Conservation (phyloP, 2,888 invertebrate genomes). For the Diabrotica balteata region DNA sequence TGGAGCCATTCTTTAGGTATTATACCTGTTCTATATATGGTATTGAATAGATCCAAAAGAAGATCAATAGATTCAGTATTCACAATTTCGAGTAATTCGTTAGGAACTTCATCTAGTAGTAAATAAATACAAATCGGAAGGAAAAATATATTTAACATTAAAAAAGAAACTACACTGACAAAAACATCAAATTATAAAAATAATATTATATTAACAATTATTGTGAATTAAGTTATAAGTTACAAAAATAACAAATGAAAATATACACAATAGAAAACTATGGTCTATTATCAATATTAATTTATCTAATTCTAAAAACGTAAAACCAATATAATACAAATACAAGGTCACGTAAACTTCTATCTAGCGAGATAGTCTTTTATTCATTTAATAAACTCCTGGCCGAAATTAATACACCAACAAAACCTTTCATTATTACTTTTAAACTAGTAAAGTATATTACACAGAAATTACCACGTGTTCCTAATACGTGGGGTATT, state of each 20-base stretch:
- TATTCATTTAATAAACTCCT: conserved; percentile 23
- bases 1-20: no score
- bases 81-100: no score
- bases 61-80: no score
- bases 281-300: conserved; percentile 57
- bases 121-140: conserved; percentile 19
- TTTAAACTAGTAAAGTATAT: no score
- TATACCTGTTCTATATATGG: no score
- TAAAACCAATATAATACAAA: conserved; percentile 62
- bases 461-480: no score
- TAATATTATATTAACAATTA: conserved; percentile 37
- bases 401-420: no score
- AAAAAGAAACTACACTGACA: conserved; percentile 38
- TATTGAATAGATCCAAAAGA: no score
- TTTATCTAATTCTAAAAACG: conserved; percentile 59
- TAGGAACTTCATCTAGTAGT: no score
- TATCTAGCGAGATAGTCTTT: conserved; percentile 58
- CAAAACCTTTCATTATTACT: no score
- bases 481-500: no score
- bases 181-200: conserved; percentile 40
- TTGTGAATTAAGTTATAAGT: conserved; percentile 39
- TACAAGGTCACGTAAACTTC: conserved; percentile 58
- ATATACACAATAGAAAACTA: conserved; percentile 53
- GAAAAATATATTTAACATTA: conserved; percentile 41
- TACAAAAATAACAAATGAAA: conserved; percentile 46